Evolutionary conservation across 2,113 vertebrate species (phyloP), one percentile per base, ranked within the genome.

Genomic region (Eurypyga helias): DNA sequence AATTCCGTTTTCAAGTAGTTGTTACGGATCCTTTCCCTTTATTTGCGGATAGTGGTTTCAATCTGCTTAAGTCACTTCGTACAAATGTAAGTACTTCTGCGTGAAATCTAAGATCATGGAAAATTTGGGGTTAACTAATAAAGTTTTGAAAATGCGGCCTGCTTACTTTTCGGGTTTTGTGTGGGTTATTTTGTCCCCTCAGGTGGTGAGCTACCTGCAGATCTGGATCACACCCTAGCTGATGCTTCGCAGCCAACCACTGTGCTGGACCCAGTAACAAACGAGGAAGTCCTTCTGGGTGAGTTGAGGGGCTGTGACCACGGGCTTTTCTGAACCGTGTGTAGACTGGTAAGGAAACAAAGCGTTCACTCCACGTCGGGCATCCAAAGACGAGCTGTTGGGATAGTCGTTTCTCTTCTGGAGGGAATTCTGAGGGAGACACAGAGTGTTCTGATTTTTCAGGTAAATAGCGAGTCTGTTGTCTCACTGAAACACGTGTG

Each of bases 231-330:
- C 58, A 43, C 4, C 26, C 38, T 98, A 25, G 96, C 79, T 97
- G 96, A 97, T 93, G 33, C 89, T 4, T 96, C 95, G 58, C 94
- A 98, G 23, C 97, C 97, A 94, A 69, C 96, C 0, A 1, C 23
- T 61, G 96, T 98, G 49, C 24, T 98, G 78, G 97, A 98, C 75
- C 94, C 94, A 54, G 43, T 69, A 79, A 97, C 97, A 87, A 96
- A 96, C 52, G 18, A 87, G 69, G 90, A 97, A 48, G 64, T 98
- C 69, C 54, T 57, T 61, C 77, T 96, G 76, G 97, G 98, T 98
- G 97, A 98, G 98, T 87, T 94, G 24, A 85, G 51, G 23, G 70
- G 24, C 33, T 52, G 15, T 73, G 36, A 34, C 33, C 26, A 45
- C 65, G 55, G 31, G 13, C 25, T 13, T 80, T 72, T 17, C 43